Conservation (phyloP, 2,113 vertebrate genomes). For the Crotophaga sulcirostris region DNA sequence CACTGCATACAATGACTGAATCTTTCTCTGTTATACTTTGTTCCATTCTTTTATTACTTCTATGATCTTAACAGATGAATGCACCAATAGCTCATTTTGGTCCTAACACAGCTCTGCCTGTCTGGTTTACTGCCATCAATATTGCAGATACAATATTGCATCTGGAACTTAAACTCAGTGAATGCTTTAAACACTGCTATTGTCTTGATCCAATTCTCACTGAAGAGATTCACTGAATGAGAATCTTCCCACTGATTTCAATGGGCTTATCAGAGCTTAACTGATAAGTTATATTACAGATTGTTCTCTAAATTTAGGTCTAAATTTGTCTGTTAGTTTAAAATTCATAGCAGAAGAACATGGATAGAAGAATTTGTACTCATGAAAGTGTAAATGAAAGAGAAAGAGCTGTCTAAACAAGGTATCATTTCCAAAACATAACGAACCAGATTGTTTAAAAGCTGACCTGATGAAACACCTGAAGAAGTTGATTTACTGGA, state of each 20-base stretch:
- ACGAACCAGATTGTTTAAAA: neutral
- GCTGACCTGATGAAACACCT: neutral
- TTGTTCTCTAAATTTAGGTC: neutral
- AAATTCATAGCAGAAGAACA: neutral
- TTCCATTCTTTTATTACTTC: neutral
- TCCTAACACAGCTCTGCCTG: neutral
- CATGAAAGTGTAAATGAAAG: neutral
- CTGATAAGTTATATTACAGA: neutral
- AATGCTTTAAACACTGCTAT: neutral
- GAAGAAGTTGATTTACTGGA: neutral
- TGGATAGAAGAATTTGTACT: neutral
- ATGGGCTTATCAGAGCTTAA: neutral
- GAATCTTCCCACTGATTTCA: neutral
- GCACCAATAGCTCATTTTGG: conserved; percentile 8
- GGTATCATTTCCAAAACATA: neutral
- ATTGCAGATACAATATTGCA: neutral
- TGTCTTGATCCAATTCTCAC: neutral
- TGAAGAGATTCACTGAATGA: neutral
- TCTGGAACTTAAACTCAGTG: neutral
- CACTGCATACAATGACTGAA: neutral
- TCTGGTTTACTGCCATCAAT: conserved; percentile 3
- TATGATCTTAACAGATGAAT: conserved; percentile 40
- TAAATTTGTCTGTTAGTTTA: neutral
- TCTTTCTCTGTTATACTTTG: neutral
- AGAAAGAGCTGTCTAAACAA: neutral